Evolutionary conservation across 2,888 invertebrate species (phyloP).

Genomic region (Cephus pulcher): DNA sequence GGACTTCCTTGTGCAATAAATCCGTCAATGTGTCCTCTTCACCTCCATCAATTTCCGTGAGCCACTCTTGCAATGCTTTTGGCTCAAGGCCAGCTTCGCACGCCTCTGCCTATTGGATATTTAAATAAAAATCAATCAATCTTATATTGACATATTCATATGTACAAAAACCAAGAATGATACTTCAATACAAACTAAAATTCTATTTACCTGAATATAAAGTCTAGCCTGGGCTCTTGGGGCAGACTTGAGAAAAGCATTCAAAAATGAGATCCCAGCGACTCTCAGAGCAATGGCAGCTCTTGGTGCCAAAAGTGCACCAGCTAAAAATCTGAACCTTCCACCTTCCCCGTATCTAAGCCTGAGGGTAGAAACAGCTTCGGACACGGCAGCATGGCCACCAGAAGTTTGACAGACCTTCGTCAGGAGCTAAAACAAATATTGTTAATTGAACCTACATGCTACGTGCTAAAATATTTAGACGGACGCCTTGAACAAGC

Average conservation of each 20-base stretch:
- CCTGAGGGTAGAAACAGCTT: constrained; percentile 89
- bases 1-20: constrained; percentile 72
- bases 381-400: constrained; percentile 89
- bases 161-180: background rate
- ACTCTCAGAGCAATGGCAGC: constrained; percentile 75
- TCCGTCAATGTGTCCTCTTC: constrained; percentile 56
- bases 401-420: constrained; percentile 82
- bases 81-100: constrained; percentile 64
- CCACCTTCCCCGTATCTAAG: constrained; percentile 93
- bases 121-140: constrained; percentile 7
- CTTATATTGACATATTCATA: background rate
- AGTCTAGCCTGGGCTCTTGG: constrained; percentile 80
- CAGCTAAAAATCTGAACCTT: constrained; percentile 89
- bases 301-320: constrained; percentile 85
- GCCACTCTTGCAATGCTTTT: constrained; percentile 58
- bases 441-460: background rate
- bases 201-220: constrained; percentile 77
- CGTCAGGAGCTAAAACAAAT: constrained; percentile 77
- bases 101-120: constrained; percentile 55
- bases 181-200: background rate
- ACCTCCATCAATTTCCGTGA: constrained; percentile 51
- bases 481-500: background rate
- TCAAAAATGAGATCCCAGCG: constrained; percentile 86
- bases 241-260: constrained; percentile 83
- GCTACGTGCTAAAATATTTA: background rate